Evolutionary conservation across 1,140 invertebrate species (phyloP).

Genomic region (Drosophila teissieri): DNA sequence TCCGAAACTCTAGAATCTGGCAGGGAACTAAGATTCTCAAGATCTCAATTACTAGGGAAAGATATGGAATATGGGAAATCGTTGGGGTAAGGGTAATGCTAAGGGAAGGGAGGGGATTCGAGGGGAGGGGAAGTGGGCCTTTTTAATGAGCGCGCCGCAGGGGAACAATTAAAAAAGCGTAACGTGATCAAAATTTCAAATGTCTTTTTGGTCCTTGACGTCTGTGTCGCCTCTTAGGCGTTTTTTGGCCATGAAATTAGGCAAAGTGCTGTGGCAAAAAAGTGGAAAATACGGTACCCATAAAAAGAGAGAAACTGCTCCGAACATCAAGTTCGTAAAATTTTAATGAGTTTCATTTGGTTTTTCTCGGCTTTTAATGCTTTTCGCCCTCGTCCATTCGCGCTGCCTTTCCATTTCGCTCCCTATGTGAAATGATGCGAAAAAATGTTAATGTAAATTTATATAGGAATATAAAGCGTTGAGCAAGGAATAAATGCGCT

Average conservation of each 20-base stretch:
- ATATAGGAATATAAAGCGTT: constrained; percentile 74
- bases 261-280: constrained; percentile 65
- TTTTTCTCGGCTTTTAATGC: constrained; percentile 64
- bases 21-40: constrained; percentile 39
- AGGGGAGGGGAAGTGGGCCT: background rate
- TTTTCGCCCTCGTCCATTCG: constrained; percentile 1
- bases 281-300: constrained; percentile 53
- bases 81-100: background rate
- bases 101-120: background rate
- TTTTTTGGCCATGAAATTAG: constrained; percentile 66
- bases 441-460: constrained; percentile 81
- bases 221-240: constrained; percentile 47
- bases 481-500: constrained; percentile 65
- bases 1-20: constrained; percentile 16
- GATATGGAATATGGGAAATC: constrained; percentile 11
- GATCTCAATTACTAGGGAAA: constrained; percentile 64
- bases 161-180: constrained; percentile 82
- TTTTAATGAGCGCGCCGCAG: constrained; percentile 75
- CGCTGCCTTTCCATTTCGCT: constrained; percentile 5
- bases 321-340: constrained; percentile 77
- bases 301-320: constrained; percentile 81
- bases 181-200: constrained; percentile 82
- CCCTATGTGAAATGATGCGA: constrained; percentile 65
- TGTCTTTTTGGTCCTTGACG: constrained; percentile 75
- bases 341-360: constrained; percentile 79